Evolutionary conservation across 2,888 invertebrate species (phyloP), one percentile per base, ranked within the genome.

Genomic region (Agriopis leucophaearia): DNA sequence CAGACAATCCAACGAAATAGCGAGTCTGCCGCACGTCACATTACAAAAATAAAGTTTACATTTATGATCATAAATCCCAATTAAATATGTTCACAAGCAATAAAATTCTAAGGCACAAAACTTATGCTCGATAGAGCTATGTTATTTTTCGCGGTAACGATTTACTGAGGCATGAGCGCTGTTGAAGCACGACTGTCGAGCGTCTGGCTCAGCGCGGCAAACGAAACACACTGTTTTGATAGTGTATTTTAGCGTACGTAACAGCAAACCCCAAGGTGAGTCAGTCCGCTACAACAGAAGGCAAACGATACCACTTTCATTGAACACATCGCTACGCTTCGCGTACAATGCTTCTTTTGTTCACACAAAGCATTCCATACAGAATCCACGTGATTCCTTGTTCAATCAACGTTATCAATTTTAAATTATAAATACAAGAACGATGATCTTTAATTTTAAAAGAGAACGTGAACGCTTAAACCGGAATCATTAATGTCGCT

Each of bases 141-240:
- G 62, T 59, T 71, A 66, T 51, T 62, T 69, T 75, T 77, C 78
- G 79, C 78, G 70, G 71, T 73, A 77, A 75, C 64, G 76, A 76
- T 78, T 79, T 70, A 69, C 67, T 72, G 67, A 75, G 71, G 73
- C 61, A 75, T 70, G 73, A 70, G 71, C 62, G 65, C 71, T 52
- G 59, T 54, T 72, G 70, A 73, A 76, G 78, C 69, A 51, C 69
- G 70, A 75, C 69, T 67, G 68, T 71, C 80, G 56, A 57, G 73
- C 92, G 91, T 90, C 88, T 81, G 81, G 70, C 86, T 77, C 78
- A 72, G 69, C 76, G 77, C 88, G 80, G 66, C 75, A 83, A 81
- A 79, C 82, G 81, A 82, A 86, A 86, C 88, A 81, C 85, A 93
- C 93, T 93, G 93, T 92, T 93, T 91, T 91, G 90, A 90, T 91